These are phyloP conservation scores for Ibycter americanus DNA, from an alignment of 2,797 vertebrate species.

Conservation along the genomic window DNA sequence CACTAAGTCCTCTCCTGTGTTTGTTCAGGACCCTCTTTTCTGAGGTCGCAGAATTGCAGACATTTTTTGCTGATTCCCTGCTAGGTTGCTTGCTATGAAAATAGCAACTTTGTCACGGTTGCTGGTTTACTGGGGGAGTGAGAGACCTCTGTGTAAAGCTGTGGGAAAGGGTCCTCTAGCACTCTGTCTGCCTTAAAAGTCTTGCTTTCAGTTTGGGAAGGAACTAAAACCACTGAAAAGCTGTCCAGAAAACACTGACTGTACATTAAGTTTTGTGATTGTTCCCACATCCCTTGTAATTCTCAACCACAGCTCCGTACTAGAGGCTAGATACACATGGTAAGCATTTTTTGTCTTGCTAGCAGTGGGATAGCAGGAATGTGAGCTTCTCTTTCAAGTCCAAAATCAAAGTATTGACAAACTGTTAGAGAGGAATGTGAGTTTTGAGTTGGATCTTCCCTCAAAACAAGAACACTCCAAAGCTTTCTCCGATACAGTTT, in stretches of 20 bases:
- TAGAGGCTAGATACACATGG: background rate
- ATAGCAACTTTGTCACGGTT: background rate
- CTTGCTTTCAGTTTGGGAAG: background rate
- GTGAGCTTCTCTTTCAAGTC: background rate
- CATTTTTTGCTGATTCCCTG: background rate
- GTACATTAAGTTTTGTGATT: background rate
- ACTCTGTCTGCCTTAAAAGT: background rate
- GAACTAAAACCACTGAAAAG: background rate
- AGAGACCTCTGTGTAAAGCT: background rate
- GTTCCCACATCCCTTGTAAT: background rate
- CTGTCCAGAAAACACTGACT: background rate
- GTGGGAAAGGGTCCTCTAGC: background rate
- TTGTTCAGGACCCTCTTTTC: background rate
- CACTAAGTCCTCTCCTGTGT: background rate
- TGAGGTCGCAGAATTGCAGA: background rate
- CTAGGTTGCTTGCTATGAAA: background rate
- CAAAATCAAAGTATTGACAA: slow-evolving; percentile 18
- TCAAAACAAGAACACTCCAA: background rate
- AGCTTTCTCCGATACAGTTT: background rate
- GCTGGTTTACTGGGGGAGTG: accelerated
- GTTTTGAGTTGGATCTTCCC: background rate
- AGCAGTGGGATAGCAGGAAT: background rate
- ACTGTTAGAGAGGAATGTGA: background rate
- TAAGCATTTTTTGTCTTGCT: background rate
- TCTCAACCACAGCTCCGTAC: background rate